A percentile compares a stretch with the other conserved stretches of the same genome.
Conservation (phyloP, 2,888 invertebrate genomes). For the Tortrix viridana region DNA sequence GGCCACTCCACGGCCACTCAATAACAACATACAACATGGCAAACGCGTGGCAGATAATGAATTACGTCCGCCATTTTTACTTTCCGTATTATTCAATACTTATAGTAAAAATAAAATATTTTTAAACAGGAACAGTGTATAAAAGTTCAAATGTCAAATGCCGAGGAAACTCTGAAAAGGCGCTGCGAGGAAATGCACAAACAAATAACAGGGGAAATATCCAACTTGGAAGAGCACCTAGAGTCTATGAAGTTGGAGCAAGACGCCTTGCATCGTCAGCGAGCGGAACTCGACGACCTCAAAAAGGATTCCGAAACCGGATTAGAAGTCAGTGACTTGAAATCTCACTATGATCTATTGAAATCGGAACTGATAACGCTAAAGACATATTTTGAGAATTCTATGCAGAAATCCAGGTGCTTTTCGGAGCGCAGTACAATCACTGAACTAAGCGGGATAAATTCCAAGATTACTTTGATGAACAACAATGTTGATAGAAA, state of each 20-base stretch:
- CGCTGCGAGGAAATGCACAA: constrained; percentile 69
- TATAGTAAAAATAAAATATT: constrained; percentile 15
- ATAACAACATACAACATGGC: too few species aligned
- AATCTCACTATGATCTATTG: constrained; percentile 57
- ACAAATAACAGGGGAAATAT: constrained; percentile 66
- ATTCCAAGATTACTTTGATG: constrained; percentile 47
- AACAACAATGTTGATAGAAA: constrained; percentile 57
- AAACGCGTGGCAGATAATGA: too few species aligned
- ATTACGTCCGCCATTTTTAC: too few species aligned
- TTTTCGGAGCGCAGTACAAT: constrained; percentile 58
- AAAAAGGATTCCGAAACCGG: constrained; percentile 39
- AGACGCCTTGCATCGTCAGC: constrained; percentile 60
- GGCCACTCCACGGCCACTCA: too few species aligned
- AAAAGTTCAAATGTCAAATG: constrained; percentile 61
- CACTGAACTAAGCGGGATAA: constrained; percentile 52
- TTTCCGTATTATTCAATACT: too few species aligned
- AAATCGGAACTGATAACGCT: constrained; percentile 60
- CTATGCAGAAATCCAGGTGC: constrained; percentile 52
- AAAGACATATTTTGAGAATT: constrained; percentile 58
- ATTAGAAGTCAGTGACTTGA: constrained; percentile 47
- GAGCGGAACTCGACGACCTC: constrained; percentile 52
- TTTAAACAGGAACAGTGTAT: constrained; percentile 62
- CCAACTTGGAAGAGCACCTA: constrained; percentile 58
- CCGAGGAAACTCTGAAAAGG: constrained; percentile 57
- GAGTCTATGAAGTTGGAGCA: constrained; percentile 64